Base-by-base conservation (phyloP, 64 coral and sea anemone genomes). In the Exaiptasia diaphana region DNA sequence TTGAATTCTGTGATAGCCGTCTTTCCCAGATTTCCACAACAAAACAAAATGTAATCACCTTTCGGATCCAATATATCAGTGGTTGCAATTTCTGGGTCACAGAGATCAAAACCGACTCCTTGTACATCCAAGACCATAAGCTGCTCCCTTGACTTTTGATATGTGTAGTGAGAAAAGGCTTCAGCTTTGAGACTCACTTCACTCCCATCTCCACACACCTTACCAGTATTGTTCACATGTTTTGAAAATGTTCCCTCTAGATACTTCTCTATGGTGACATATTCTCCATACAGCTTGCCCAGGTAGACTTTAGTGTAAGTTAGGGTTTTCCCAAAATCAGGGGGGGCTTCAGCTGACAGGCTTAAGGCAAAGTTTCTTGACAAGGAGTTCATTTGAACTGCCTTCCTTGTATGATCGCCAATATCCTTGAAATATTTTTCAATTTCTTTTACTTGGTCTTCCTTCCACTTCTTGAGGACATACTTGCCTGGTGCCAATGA, bases 121-220 rank as follows among this genome's bases (percentile, higher is more conserved):
- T 88, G 76, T 3, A 81, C 71, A 65, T 88, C 76, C 33, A 88
- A 0, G 41, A 88, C 86, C 75, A 81, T 88, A 26, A 81, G 86
- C 30, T 88, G 64, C 64, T 88, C 37, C n/a, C 39, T 21, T 54
- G 76, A 88, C 64, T 62, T 88, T 37, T 54, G 55, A 57, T 80
- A 80, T 27, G 52, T 80, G 50, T 49, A 80, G 58, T 88, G 86
- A 41, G 8, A 49, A 48, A 88, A 88, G 41, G 76, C 50, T 59
- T 80, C 76, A 20, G 75, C 75, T 49, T 88, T 80, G 8, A 31
- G 28, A 48, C 43, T 79, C 62, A 88, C 26, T 22, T 71, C 61
- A 13, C 44, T 78, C 22, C 31, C 37, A 35, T 55, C 49, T 32
- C 74, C 36, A 67, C 32, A 87, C 28, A 87, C 42, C 15, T 87